phyloP scores from a whole-genome alignment of 23 tunicate genomes.

The Trididemnum nubilum region DNA sequence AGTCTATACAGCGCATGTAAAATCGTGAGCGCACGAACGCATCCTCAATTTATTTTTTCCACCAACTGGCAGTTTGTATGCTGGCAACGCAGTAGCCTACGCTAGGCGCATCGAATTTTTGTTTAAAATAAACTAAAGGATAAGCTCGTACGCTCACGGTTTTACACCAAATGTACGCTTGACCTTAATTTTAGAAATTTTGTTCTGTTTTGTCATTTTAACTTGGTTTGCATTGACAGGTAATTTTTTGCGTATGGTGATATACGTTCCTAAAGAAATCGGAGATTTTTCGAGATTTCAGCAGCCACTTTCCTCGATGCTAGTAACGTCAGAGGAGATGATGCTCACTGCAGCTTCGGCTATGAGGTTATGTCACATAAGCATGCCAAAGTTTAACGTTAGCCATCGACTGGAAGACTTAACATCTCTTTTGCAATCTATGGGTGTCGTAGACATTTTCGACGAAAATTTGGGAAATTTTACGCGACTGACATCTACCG shows the following conservation, averaged over 20 bases:
- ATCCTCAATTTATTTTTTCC: too few relatives aligned
- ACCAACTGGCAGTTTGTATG: too few relatives aligned
- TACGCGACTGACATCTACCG: slow-evolving; percentile 43
- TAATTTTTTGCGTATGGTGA: slow-evolving; percentile 47
- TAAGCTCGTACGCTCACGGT: too few relatives aligned
- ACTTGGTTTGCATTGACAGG: too few relatives aligned
- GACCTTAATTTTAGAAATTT: too few relatives aligned
- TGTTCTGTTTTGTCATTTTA: too few relatives aligned
- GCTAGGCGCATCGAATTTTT: too few relatives aligned
- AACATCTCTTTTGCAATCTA: slow-evolving; percentile 7
- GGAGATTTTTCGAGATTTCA: slow-evolving; percentile 48
- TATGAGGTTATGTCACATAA: slow-evolving; percentile 31
- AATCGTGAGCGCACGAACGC: too few relatives aligned
- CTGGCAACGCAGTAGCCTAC: too few relatives aligned
- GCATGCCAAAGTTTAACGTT: slow-evolving; percentile 71
- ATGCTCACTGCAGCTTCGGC: background rate
- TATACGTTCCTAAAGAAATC: slow-evolving; percentile 39
- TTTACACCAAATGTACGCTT: too few relatives aligned
- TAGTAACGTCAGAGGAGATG: background rate
- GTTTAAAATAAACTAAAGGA: too few relatives aligned
- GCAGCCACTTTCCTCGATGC: background rate
- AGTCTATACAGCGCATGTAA: too few relatives aligned
- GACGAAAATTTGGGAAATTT: slow-evolving; percentile 46
- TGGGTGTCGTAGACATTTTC: slow-evolving; percentile 68
- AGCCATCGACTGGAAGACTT: slow-evolving; percentile 27